Conservation (phyloP, 30 jellyfish, hydroid and myxozoan species). For the Aurelia aurita complex sp. Pacific region DNA sequence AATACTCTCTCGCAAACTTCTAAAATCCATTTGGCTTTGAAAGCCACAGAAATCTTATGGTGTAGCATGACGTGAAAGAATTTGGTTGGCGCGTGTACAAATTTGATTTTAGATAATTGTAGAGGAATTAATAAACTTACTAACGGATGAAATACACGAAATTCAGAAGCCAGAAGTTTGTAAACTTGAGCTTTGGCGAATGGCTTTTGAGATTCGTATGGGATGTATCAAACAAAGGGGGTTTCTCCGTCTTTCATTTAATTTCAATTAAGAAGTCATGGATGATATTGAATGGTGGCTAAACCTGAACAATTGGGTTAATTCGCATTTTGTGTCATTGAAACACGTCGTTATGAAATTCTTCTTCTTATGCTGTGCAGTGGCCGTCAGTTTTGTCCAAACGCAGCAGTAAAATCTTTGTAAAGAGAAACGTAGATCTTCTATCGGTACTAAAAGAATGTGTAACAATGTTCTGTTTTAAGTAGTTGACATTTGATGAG, state of each 20-base stretch:
- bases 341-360: slow-evolving; percentile 22
- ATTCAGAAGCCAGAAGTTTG: not conserved
- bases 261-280: slow-evolving; percentile 39
- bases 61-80: not conserved
- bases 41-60: not conserved
- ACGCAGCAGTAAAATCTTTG: too few species aligned
- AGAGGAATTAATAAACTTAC: slow-evolving; percentile 9
- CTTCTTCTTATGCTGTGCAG: not conserved
- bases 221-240: slow-evolving; percentile 22
- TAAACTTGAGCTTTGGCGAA: slow-evolving; percentile 18
- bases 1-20: not conserved
- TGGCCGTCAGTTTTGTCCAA: too few species aligned
- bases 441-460: too few species aligned
- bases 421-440: too few species aligned
- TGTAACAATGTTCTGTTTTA: too few species aligned
- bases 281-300: slow-evolving; percentile 60
- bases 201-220: slow-evolving; percentile 27
- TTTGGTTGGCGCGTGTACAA: not conserved
- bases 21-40: not conserved
- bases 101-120: slow-evolving; percentile 11
- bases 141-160: not conserved
- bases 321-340: slow-evolving; percentile 38
- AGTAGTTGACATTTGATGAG: too few species aligned
- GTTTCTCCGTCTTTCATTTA: slow-evolving; percentile 26
- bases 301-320: slow-evolving; percentile 41